Base-by-base conservation (phyloP, 2,888 invertebrate species). In the Drosophila siamana region DNA sequence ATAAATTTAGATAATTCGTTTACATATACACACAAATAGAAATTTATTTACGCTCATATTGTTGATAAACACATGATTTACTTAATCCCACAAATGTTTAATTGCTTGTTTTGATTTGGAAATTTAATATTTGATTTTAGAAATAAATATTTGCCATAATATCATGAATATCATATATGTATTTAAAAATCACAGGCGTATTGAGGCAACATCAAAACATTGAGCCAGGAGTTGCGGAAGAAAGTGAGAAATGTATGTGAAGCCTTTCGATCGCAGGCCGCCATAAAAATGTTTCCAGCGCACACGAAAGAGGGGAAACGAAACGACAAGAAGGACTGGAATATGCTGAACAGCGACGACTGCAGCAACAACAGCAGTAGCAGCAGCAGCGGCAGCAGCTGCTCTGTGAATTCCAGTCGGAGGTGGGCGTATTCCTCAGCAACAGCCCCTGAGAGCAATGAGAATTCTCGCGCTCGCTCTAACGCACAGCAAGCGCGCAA, bases 181-280 rank as follows among this genome's bases (percentile, higher is more conserved):
- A n/a, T n/a, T n/a, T n/a, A 51, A 19, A 24, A 28, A 22, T 6
- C 30, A 54, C 41, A 2, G 24, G 8, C 44, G 33, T 19, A 30
- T 9, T 26, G 13, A 13, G 44, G 24, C 26, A 13, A 33, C 33
- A 65, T n/a, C n/a, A 55, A 44, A 57, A 46, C 24, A 30, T 46
- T 13, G n/a, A 19, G 15, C 51, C 43, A 63, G 68, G 69, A 77
- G 61, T 28, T 61, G 30, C 78, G 44, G 60, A 69, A 69, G 74
- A 69, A 77, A 69, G 69, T 51, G 44, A 56, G 30, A 71, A 33
- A 33, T 75, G 22, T 59, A 38, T 64, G 68, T 46, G 63, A 86
- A 78, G 82, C 79, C 82, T 86, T 86, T 87, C 82, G 83, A 87
- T 87, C 83, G 86, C 74, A 47, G 46, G 36, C 86, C 85, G 88